Evolutionary conservation across 1,140 invertebrate species (phyloP), one percentile per base, ranked within the genome.

Genomic region (Drosophila arizonae): DNA sequence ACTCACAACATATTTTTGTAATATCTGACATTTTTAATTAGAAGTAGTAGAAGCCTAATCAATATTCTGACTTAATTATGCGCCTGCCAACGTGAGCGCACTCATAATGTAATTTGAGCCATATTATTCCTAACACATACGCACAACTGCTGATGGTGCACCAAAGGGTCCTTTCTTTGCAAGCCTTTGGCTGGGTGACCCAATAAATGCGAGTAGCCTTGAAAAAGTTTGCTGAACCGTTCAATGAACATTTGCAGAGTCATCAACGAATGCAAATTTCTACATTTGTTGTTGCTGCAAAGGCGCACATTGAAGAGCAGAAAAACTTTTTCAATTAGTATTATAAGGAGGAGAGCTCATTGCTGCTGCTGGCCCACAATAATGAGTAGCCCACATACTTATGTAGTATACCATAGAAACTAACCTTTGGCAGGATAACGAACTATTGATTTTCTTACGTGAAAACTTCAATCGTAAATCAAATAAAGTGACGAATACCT

Each of bases 381-480:
- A 58, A 17, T 13, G 50, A 46, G 54, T 6, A 24, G n/a, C 17
- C 11, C 6, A 46, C 6, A 28, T 41, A 21, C 58, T 56, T 72
- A 61, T 61, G 57, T 65, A 72, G 58, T 57, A 52, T 24, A 3
- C 45, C 45, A 28, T 51, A 51, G 6, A 51, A 13, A 24, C 15
- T 55, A 21, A 21, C 48, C 45, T 13, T 54, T 17, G 21, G 11
- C n/a, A 50, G 63, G 48, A 61, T 61, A 72, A 41, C 46, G 28
- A 76, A 57, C 65, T 86, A 86, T 86, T 81, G 81, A 86, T 86
- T 86, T 86, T 86, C 76, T 86, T 55, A 46, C 3, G 41, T 51
- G 45, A 66, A 36, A 62, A 68, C 60, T 68, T 54, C 9, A 61
- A 62, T 33, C 17, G 2, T 28, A 50, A 45, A 26, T 39, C n/a